Base-by-base conservation (phyloP, 2,888 invertebrate genomes). In the Caenorhabditis sulstoni region DNA sequence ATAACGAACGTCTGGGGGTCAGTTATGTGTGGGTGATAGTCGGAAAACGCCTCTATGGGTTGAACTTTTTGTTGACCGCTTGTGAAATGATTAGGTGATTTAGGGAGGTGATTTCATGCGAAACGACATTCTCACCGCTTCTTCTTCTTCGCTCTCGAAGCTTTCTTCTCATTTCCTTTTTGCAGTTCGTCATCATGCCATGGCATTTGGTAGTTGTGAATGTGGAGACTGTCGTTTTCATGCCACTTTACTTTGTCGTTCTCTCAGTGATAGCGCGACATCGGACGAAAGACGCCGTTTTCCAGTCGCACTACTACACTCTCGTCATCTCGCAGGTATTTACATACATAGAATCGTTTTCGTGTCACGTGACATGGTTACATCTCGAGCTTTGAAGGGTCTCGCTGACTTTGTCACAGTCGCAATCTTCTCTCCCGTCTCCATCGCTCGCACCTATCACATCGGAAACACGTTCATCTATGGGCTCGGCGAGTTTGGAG, bases 311-410 rank as follows among this genome's bases (percentile, higher is more conserved):
- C 52, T 52, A 52, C n/a, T 52, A 52, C n/a, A 52, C 52, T 12
- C 52, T 52, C 3, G 52, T 52, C 20, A 52, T 52, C 11, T 52
- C 52, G 4, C 52, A 52, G 52, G 52, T 49, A n/a, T n/a, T n/a
- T n/a, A n/a, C n/a, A n/a, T n/a, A n/a, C n/a, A n/a, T n/a, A n/a
- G n/a, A n/a, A n/a, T n/a, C n/a, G n/a, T n/a, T n/a, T n/a, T n/a
- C n/a, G n/a, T n/a, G n/a, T 22, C 5, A 5, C 49, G 11, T 47
- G 7, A 18, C 4, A n/a, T 18, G n/a, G 1, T 22, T 22, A 9
- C 23, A 52, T n/a, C 14, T 22, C 50, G 3, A 20, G 23, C 22
- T n/a, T 47, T 53, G 1, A n/a, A 55, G 57, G 57, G 57, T 3
- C 2, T 41, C 22, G 57, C 57, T 5, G 57, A 57, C 14, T 41